Evolutionary conservation across 2,113 vertebrate species (phyloP), one percentile per base, ranked within the genome.

Genomic region (Ptilorrhoa leucosticta): DNA sequence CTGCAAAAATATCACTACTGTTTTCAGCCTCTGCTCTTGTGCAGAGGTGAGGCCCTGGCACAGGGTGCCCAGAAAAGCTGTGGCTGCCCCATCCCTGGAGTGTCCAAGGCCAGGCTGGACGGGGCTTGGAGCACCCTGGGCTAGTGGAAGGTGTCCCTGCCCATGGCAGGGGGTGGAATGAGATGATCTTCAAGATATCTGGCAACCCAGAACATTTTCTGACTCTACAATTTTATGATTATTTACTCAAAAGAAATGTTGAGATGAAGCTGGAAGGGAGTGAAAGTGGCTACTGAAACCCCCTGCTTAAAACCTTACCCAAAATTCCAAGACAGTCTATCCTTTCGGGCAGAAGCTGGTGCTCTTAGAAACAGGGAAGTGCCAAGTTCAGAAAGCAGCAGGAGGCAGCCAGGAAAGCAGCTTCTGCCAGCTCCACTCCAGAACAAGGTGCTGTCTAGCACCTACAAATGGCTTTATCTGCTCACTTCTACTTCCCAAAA

Each of bases 361-460:
- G 17, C 18, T 87, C 40, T 19, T 40, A 39, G 40, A 39, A 77
- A 39, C 0, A 5, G 39, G 21, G 9, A 87, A 79, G 69, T 11
- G 7, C 42, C 37, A 28, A 78, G 16, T 8, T 61, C 58, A 61
- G 45, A 69, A 73, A 78, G 39, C 80, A 53, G 60, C 48, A 26
- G 37, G 20, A 57, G 11, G 11, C 40, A 73, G 23, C 20, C 15
- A 7, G 33, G 30, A 57, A 23, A 58, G 22, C 9, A 65, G 37
- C 5, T 37, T 5, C 0, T 26, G 37, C 21, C 83, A 83, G 50
- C 28, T 45, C 68, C 23, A 10, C 64, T 50, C 12, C 33, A 76
- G 23, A 54, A 37, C 26, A 57, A 0, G 0, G 21, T 5, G 23
- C 21, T 48, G 3, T 28, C 30, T 28, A 27, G 30, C 7, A 63